Evolutionary conservation across 2,113 vertebrate genomes (phyloP), one percentile per base, ranked within the genome.

Genomic region (Gorsachius goisagi): DNA sequence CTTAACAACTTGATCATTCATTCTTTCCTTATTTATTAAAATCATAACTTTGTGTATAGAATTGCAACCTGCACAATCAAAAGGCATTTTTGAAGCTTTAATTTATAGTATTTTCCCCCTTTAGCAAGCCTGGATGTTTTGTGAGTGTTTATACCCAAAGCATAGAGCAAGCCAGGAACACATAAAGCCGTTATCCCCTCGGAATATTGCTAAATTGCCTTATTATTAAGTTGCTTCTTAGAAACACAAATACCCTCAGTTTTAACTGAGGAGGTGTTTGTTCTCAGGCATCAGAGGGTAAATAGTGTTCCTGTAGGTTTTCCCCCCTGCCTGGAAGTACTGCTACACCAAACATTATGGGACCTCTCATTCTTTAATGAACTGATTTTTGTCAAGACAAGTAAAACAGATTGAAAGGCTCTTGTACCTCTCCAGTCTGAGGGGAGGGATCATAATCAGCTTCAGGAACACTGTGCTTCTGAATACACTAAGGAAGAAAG

Each of bases 11-110:
- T 89, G 44, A 53, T 71, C 3, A 15, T 64, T 85, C 23, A 50
- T 85, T 91, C 56, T 75, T 85, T 85, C 27, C 78, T 90, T 92
- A 69, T 85, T 90, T 91, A 49, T 79, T 39, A 41, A 95, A 88
- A 75, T 62, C 26, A 24, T 64, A 93, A 63, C 14, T 85, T 88
- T 47, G 18, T 72, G 39, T 60, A 83, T n/a, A 55, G 24, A 67
- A 62, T 50, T 71, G 50, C 41, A 90, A 10, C 58, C 41, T 91
- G 17, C 19, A 69, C 37, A 58, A 59, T 35, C 24, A 86, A 85
- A 84, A 91, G 15, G 10, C 49, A 15, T 64, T 33, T 80, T 76
- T 87, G 4, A 82, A 30, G 58, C 32, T 67, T 75, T 64, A 53
- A 73, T 85, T 88, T 79, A 35, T 44, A 62, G 23, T 76, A 28